Evolutionary conservation across 2,797 vertebrate genomes (phyloP), one percentile per base, ranked within the genome.

Genomic region (Sebastes vulpes): DNA sequence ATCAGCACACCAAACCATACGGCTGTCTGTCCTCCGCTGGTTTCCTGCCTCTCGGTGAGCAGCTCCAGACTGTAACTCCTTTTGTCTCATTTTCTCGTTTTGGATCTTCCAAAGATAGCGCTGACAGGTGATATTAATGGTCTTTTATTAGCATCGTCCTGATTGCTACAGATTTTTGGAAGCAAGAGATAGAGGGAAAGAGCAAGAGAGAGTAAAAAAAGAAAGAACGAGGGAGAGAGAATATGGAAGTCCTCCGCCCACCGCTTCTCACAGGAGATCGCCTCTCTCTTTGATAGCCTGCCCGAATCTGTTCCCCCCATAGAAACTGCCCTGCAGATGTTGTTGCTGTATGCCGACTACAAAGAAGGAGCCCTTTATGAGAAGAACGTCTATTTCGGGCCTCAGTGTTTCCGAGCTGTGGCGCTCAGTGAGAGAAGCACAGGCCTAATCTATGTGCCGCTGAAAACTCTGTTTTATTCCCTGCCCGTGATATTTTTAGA

Each of bases 261-360:
- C 95, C 82, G 82, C 90, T 92, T 91, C 94, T 95, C 94, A 89
- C 93, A 94, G 94, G 95, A 96, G 94, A 95, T 95, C 84, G 94
- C 90, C 83, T 90, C 89, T 94, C 89, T 90, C 96, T 97, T 97
- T 97, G 96, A 97, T 96, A 95, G 92, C 85, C 86, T 96, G 96
- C 96, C 96, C 94, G 79, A 95, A 92, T 95, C 93, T 95, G 92
- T 94, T 92, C 95, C 95, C 94, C 93, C 93, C 89, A 87, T 94
- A 96, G 94, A 96, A 96, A 96, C 95, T 96, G 96, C 95, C 95
- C 94, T 85, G 93, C 96, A 97, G 96, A 96, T 97, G 96, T 97
- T 96, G 90, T 96, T 96, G 91, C 94, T 93, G 89, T 91, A 92
- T 73, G 87, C 92, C n/a, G 91, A 96, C 95, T 97, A 97, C 96